Conservation (phyloP, 2,797 vertebrate genomes). For the Huso huso region DNA sequence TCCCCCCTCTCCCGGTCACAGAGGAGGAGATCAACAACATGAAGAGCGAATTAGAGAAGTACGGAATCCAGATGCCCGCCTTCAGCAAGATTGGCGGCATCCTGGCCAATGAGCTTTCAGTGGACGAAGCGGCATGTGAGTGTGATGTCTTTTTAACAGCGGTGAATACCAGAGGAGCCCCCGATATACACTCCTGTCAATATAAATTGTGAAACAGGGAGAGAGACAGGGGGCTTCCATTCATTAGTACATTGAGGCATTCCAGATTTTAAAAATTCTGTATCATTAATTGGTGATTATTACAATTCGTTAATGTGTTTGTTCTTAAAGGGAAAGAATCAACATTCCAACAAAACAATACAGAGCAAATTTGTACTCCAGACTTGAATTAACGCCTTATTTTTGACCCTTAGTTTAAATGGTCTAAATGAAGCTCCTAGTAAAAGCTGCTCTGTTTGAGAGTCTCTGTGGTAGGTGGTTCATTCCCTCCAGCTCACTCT, state of each 20-base stretch:
- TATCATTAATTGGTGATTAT: no score
- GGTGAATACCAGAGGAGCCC: not conserved
- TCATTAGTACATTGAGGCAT: no score
- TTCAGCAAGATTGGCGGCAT: conserved; percentile 98
- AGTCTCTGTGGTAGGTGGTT: no score
- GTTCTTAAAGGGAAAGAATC: no score
- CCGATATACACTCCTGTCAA: not conserved
- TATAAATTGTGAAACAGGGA: not conserved
- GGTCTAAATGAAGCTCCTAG: no score
- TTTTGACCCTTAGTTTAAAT: no score
- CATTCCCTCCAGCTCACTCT: not conserved
- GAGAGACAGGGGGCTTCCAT: not conserved
- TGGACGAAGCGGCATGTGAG: conserved; percentile 95
- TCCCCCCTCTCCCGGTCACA: conserved; percentile 35
- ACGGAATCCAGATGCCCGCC: conserved; percentile 97
- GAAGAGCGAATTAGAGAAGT: conserved; percentile 94
- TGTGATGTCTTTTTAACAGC: conserved; percentile 8
- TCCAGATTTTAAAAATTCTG: no score
- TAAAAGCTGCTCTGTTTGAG: no score
- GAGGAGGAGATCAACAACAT: conserved; percentile 98
- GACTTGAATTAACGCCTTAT: no score
- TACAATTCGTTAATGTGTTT: no score
- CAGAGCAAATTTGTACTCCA: no score
- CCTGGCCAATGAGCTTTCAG: conserved; percentile 90
- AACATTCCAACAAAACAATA: no score